phyloP scores from a whole-genome alignment of 1,140 invertebrate species.

The Arion vulgaris region DNA sequence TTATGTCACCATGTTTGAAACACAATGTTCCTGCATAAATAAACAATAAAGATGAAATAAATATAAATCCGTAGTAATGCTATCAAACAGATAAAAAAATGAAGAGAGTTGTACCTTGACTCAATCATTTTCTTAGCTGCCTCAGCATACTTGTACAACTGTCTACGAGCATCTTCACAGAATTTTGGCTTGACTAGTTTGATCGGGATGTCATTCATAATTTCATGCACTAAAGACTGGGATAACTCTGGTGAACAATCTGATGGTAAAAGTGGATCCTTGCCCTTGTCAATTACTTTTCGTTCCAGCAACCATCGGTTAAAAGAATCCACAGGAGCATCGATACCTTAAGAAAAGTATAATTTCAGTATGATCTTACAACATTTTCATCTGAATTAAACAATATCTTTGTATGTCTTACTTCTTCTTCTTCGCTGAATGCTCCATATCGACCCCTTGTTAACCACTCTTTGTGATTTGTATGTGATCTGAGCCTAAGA shows the following conservation, averaged over 20 bases:
- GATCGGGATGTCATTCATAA: conserved; percentile 98
- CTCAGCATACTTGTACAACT: conserved; percentile 94
- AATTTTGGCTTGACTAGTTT: conserved; percentile 95
- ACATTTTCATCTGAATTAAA: too few species aligned
- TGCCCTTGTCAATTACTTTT: conserved; percentile 86
- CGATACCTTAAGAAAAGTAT: conserved; percentile 79
- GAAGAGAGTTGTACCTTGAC: conserved; percentile 76
- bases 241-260: conserved; percentile 94
- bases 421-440: too few species aligned
- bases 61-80: too few species aligned
- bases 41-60: too few species aligned
- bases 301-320: conserved; percentile 96
- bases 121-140: conserved; percentile 98
- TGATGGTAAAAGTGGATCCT: conserved; percentile 90
- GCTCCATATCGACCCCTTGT: too few species aligned
- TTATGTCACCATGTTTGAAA: too few species aligned
- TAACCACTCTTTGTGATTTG: too few species aligned
- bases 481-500: too few species aligned
- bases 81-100: too few species aligned
- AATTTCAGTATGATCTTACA: too few species aligned
- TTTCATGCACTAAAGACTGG: conserved; percentile 95
- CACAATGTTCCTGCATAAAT: too few species aligned
- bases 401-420: too few species aligned
- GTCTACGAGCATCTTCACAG: conserved; percentile 95
- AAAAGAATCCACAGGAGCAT: conserved; percentile 95